phyloP scores from a whole-genome alignment of 2,888 invertebrate species.

The Synergus itoensis region DNA sequence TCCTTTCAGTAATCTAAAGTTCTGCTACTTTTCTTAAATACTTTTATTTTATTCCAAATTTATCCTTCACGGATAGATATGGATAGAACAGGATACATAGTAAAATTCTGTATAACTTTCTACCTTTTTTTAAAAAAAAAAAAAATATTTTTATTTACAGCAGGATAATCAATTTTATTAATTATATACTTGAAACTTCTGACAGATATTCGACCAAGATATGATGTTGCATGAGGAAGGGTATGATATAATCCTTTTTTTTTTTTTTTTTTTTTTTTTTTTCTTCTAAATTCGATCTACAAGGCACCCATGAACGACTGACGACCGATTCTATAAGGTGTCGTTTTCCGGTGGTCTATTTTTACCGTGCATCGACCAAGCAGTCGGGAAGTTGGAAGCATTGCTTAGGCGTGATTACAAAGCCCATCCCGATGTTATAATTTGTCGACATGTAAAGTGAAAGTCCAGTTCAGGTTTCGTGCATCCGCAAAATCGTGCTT shows the following conservation, averaged over 20 bases:
- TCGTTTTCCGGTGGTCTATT: conserved; percentile 43
- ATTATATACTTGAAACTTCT: too few species aligned
- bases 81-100: too few species aligned
- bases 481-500: neutral
- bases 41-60: too few species aligned
- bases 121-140: too few species aligned
- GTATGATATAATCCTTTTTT: neutral
- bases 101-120: too few species aligned
- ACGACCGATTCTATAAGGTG: conserved; percentile 43
- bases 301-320: conserved; percentile 34
- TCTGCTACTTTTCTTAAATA: too few species aligned
- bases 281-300: neutral
- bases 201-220: too few species aligned
- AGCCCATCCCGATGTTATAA: conserved; percentile 16
- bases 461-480: neutral
- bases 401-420: conserved; percentile 39
- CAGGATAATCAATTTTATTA: too few species aligned
- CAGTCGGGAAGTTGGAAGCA: conserved; percentile 40
- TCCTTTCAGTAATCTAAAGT: too few species aligned
- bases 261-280: neutral
- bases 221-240: neutral
- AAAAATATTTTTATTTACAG: too few species aligned
- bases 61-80: too few species aligned
- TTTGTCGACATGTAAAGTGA: conserved; percentile 21
- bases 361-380: conserved; percentile 37